Conservation (phyloP, 2,888 invertebrate genomes). For the Ophion slaviceki region DNA sequence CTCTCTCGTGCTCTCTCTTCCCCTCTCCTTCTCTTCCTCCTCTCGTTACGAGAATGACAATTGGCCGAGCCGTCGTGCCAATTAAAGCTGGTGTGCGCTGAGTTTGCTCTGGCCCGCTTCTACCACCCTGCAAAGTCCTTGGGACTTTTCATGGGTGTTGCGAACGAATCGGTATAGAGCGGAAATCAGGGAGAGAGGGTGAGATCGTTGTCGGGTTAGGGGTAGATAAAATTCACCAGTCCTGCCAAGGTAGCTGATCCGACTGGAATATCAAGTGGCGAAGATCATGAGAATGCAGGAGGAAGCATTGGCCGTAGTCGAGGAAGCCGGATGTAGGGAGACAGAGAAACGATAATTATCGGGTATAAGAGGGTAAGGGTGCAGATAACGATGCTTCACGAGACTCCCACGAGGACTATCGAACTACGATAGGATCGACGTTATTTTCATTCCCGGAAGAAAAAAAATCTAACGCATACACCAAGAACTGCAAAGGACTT, state of each 20-base stretch:
- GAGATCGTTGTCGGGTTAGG: slow-evolving; percentile 32
- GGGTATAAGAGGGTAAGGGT: slow-evolving; percentile 35
- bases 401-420: slow-evolving; percentile 46
- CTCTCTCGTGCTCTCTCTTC: slow-evolving; percentile 8
- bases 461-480: background rate
- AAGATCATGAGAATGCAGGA: slow-evolving; percentile 47
- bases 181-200: slow-evolving; percentile 2
- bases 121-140: slow-evolving; percentile 18
- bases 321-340: background rate
- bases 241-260: slow-evolving; percentile 54
- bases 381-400: slow-evolving; percentile 58
- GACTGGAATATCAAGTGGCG: slow-evolving; percentile 63
- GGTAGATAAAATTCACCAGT: slow-evolving; percentile 53
- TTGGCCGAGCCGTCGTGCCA: slow-evolving; percentile 62
- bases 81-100: slow-evolving; percentile 60
- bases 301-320: slow-evolving; percentile 30
- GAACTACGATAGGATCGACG: slow-evolving; percentile 36
- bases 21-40: slow-evolving; percentile 47
- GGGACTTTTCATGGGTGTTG: slow-evolving; percentile 41
- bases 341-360: slow-evolving; percentile 64
- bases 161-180: background rate
- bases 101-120: slow-evolving; percentile 39
- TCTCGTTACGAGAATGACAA: slow-evolving; percentile 67
- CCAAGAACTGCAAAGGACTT: slow-evolving; percentile 16
- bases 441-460: slow-evolving; percentile 31